These are phyloP conservation scores for Scrobipalpa atriplicella DNA, from an alignment of 2,888 invertebrate species.

Conservation along the genomic window DNA sequence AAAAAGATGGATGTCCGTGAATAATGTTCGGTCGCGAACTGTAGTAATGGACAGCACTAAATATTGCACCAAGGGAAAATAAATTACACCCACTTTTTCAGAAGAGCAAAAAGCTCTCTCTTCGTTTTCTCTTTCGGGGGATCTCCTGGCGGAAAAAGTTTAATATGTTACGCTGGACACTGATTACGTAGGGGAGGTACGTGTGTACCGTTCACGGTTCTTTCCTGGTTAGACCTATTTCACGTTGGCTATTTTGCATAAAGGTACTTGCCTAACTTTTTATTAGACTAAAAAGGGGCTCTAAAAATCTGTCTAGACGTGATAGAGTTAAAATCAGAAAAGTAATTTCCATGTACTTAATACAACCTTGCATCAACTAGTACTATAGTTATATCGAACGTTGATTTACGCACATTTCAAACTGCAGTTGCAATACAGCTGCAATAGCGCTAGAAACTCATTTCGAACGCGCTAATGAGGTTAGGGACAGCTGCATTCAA, in stretches of 20 bases:
- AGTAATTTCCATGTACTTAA: too few relatives aligned
- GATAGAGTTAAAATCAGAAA: background rate
- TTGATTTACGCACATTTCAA: background rate
- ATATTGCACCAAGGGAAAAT: conserved; percentile 81
- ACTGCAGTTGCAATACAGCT: conserved; percentile 14
- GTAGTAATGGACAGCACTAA: conserved; percentile 82
- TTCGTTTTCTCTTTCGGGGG: conserved; percentile 72
- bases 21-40: conserved; percentile 82
- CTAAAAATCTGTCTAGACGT: background rate
- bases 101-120: conserved; percentile 73
- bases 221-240: conserved; percentile 5
- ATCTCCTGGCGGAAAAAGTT: conserved; percentile 69
- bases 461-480: conserved; percentile 57
- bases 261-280: background rate
- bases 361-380: too few relatives aligned
- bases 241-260: conserved; percentile 6
- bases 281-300: background rate
- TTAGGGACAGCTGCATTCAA: conserved; percentile 63
- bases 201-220: background rate
- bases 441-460: conserved; percentile 45
- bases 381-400: background rate
- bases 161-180: conserved; percentile 67
- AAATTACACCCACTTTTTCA: conserved; percentile 80
- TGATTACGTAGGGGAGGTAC: conserved; percentile 46
- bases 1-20: conserved; percentile 79